phyloP scores from a whole-genome alignment of 1,140 invertebrate genomes.

The Pseudomyrmex cubaensis region DNA sequence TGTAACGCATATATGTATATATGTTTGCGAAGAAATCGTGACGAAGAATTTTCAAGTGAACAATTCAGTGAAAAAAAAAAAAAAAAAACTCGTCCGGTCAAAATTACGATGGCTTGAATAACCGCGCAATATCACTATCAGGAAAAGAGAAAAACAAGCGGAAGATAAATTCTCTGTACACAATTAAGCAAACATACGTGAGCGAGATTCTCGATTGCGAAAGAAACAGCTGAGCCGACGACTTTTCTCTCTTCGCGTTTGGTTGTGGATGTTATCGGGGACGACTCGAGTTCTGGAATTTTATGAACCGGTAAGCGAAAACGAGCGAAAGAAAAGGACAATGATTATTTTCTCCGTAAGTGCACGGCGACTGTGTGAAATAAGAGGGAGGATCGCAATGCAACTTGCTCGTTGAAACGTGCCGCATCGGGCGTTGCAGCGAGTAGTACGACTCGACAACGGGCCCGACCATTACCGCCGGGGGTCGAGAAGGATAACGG shows the following conservation, averaged over 20 bases:
- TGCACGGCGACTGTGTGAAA: slow-evolving; percentile 33
- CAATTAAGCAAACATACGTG: neutral
- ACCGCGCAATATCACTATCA: neutral
- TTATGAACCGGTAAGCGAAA: slow-evolving; percentile 1
- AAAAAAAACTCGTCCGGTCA: neutral
- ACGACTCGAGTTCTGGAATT: neutral
- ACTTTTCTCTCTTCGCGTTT: neutral
- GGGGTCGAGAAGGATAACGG: slow-evolving; percentile 20
- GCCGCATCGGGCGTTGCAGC: slow-evolving; percentile 27
- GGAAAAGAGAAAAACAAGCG: no score
- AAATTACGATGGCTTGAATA: slow-evolving; percentile 19
- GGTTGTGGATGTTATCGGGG: slow-evolving; percentile 4
- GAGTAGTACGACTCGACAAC: slow-evolving; percentile 62
- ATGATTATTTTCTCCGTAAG: slow-evolving; percentile 62
- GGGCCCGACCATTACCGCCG: slow-evolving; percentile 41
- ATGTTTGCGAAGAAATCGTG: neutral
- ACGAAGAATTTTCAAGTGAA: no score
- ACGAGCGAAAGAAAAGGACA: slow-evolving; percentile 13
- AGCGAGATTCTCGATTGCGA: neutral
- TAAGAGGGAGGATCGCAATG: slow-evolving; percentile 30
- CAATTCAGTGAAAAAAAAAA: no score
- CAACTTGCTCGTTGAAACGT: slow-evolving; percentile 45
- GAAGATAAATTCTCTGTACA: neutral
- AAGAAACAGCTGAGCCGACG: neutral
- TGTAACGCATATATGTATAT: neutral